These are phyloP conservation scores for Drosophila lini DNA, from an alignment of 1,140 invertebrate species.

Conservation along the genomic window DNA sequence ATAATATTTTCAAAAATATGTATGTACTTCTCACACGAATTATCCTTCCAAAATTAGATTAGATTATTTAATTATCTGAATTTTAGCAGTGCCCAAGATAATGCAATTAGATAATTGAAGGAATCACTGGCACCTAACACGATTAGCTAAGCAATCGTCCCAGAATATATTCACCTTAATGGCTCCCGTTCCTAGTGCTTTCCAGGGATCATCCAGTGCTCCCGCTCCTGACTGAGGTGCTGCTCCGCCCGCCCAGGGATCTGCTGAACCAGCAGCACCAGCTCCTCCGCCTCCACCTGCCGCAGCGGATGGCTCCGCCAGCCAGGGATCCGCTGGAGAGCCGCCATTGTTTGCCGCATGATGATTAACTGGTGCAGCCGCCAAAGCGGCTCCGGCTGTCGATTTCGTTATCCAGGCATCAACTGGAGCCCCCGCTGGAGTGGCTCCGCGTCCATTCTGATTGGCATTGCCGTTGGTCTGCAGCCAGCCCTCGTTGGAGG, in stretches of 20 bases:
- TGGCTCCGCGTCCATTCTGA: slow-evolving; percentile 61
- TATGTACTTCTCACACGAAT: no score
- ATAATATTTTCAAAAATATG: no score
- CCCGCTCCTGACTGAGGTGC: slow-evolving; percentile 84
- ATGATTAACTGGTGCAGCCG: slow-evolving; percentile 36
- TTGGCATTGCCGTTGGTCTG: slow-evolving; percentile 78
- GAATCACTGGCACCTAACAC: neutral
- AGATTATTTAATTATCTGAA: neutral
- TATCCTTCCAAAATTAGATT: neutral
- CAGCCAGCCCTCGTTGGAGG: slow-evolving; percentile 82
- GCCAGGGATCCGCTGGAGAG: slow-evolving; percentile 87
- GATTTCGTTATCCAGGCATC: slow-evolving; percentile 76
- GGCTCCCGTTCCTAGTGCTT: slow-evolving; percentile 55
- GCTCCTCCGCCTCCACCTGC: slow-evolving; percentile 10
- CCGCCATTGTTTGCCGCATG: slow-evolving; percentile 61
- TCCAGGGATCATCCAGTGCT: slow-evolving; percentile 81
- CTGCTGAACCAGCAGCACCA: slow-evolving; percentile 33
- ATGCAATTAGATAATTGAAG: neutral
- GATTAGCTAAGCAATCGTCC: neutral
- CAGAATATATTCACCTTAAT: slow-evolving; percentile 55
- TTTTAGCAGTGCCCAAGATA: neutral
- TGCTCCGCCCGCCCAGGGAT: slow-evolving; percentile 71
- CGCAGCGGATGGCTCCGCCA: slow-evolving; percentile 66
- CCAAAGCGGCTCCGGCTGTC: slow-evolving; percentile 42
- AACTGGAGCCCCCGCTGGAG: slow-evolving; percentile 41